Evolutionary conservation across 2,797 vertebrate species (phyloP).

Genomic region (Chelon labrosus): DNA sequence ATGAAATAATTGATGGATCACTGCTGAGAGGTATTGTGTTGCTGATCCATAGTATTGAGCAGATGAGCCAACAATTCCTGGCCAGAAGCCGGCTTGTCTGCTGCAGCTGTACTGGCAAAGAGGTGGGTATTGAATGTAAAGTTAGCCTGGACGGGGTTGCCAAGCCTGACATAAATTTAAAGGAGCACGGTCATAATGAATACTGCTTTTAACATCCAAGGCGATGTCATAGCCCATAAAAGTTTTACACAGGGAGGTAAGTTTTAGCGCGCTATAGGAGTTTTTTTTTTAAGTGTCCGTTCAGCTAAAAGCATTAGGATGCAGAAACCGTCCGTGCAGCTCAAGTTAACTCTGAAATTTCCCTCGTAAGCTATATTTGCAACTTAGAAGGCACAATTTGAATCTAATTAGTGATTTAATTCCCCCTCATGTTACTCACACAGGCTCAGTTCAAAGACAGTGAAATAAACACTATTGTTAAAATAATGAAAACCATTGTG

Average conservation of each 20-base stretch:
- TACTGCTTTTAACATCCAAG: constrained; percentile 50
- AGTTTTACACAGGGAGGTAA: constrained; percentile 28
- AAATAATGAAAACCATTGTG: constrained; percentile 78
- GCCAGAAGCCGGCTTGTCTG: constrained; percentile 32
- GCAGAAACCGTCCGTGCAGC: constrained; percentile 2
- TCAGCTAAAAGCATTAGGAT: constrained; percentile 10
- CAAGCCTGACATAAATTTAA: constrained; percentile 59
- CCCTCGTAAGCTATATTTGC: constrained; percentile 32
- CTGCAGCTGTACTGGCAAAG: constrained; percentile 52
- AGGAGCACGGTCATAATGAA: constrained; percentile 41
- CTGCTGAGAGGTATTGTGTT: constrained; percentile 34
- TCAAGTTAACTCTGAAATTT: constrained; percentile 6
- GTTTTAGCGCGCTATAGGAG: constrained; percentile 30
- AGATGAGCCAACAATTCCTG: constrained; percentile 54
- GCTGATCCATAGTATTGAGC: constrained; percentile 56
- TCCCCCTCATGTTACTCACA: constrained; percentile 46
- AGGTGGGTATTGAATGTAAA: constrained; percentile 61
- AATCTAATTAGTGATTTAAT: constrained; percentile 57
- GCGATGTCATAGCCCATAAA: constrained; percentile 56
- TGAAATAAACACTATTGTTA: constrained; percentile 81
- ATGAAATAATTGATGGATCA: constrained; percentile 25
- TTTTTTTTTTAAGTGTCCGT: constrained; percentile 21
- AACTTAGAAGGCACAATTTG: constrained; percentile 47
- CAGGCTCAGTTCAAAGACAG: constrained; percentile 55
- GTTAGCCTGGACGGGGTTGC: constrained; percentile 43